phyloP scores from a whole-genome alignment of 2,113 vertebrate species.

The Gavia stellata region DNA sequence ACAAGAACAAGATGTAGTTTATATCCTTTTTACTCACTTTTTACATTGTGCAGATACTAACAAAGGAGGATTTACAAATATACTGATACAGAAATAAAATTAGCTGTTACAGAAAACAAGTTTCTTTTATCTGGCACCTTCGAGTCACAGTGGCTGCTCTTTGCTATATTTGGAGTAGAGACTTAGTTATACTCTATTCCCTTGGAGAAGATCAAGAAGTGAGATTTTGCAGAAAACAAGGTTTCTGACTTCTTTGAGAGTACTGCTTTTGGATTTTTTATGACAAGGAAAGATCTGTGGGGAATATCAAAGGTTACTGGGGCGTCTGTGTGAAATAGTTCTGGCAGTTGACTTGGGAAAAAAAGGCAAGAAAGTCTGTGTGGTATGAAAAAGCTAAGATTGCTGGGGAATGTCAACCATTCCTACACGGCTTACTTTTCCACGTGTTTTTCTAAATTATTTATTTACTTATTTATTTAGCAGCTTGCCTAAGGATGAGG shows the following conservation, averaged over 20 bases:
- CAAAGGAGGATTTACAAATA: neutral
- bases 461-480: neutral
- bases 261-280: neutral
- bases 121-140: neutral
- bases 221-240: neutral
- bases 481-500: neutral
- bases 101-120: neutral
- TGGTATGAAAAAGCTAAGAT: neutral
- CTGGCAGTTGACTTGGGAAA: neutral
- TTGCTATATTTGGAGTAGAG: neutral
- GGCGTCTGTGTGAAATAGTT: neutral
- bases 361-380: neutral
- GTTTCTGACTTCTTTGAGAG: neutral
- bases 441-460: fast-evolving
- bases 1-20: neutral
- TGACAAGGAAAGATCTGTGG: conserved; percentile 4
- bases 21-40: neutral
- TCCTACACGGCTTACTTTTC: neutral
- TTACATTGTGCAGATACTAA: neutral
- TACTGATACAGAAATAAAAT: neutral
- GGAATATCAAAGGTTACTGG: neutral
- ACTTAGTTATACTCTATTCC: neutral
- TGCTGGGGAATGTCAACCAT: neutral
- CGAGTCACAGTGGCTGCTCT: neutral
- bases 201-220: neutral